Evolutionary conservation across 2,113 vertebrate species (phyloP).

Genomic region (Pteronura brasiliensis): DNA sequence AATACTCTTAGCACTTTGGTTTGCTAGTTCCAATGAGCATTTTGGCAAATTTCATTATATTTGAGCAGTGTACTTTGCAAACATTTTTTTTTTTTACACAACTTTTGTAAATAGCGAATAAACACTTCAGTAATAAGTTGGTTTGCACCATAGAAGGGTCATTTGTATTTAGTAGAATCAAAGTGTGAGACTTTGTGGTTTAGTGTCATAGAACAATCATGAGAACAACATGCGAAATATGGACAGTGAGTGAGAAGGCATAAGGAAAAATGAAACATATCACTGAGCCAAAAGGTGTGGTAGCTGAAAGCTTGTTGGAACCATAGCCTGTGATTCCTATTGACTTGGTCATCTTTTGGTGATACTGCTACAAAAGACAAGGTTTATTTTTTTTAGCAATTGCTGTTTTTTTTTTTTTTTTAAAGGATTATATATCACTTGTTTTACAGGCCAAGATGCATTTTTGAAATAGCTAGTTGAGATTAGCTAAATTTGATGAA

Average conservation of each 20-base stretch:
- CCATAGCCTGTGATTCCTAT: background rate
- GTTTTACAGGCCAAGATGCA: background rate
- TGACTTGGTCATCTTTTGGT: background rate
- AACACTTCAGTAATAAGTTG: background rate
- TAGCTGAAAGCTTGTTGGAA: background rate
- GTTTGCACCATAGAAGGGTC: background rate
- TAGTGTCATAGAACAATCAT: background rate
- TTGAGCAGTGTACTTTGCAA: background rate
- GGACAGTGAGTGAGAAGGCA: background rate
- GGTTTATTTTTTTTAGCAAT: background rate
- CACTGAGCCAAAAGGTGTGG: background rate
- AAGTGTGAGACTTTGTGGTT: slow-evolving; percentile 7
- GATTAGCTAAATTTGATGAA: background rate
- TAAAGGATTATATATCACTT: background rate
- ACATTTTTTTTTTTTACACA: background rate
- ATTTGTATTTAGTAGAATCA: slow-evolving; percentile 24
- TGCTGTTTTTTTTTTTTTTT: background rate
- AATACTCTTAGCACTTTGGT: background rate
- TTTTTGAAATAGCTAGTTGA: background rate
- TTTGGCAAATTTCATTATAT: background rate
- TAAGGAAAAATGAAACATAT: background rate
- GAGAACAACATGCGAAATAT: background rate
- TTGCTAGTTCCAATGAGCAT: background rate
- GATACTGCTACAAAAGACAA: background rate
- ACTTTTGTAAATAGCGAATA: background rate